Base-by-base conservation (phyloP, 2,888 invertebrate genomes). In the Eumerus sabulonum region DNA sequence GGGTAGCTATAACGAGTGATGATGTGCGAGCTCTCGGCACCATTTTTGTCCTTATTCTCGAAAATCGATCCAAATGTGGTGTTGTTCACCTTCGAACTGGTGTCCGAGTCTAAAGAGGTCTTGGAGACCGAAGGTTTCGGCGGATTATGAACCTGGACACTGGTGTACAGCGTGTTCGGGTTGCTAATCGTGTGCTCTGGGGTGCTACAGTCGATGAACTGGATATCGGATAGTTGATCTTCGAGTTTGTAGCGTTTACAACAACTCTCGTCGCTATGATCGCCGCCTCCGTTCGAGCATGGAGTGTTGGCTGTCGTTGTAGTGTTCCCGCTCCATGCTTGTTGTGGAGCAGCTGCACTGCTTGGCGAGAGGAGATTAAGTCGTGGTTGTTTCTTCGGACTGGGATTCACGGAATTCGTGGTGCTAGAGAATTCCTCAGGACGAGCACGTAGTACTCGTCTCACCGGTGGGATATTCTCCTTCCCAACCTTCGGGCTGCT, bases 161-260 rank as follows among this genome's bases (percentile, higher is more conserved):
- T 87, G 35, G 89, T 86, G 48, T 88, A 89, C 62, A 89, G 83
- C 11, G 86, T 85, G 40, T 86, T 86, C 12, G 85, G 72, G 71
- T 84, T 84, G n/a, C 84, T 83, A 19, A 85, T 85, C 45, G 88
- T 87, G 86, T 92, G 93, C 83, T 94, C 93, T 0, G 93, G 93
- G 27, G 93, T 93, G 84, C 91, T 92, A 84, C 95, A 94, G 88
- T 96, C 96, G 82, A 96, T 96, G 89, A 93, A 96, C 68, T 95
- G 93, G 81, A 96, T 92, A 83, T 94, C 93, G 0, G 94, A 92
- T 5, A 95, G 90, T 84, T 95, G 94, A 87, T 95, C 95, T 84
- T 95, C 95, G 0, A 96, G 88, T 56, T 94, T 91, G 5, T 92
- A 92, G 0, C 94, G 91, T 79, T 93, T 93, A 64, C 93, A 90